Percentiles rank a stretch among this genome's conserved stretches.
Evolutionary conservation across 2,113 vertebrate species (phyloP).

Genomic region (Oriolus oriolus): DNA sequence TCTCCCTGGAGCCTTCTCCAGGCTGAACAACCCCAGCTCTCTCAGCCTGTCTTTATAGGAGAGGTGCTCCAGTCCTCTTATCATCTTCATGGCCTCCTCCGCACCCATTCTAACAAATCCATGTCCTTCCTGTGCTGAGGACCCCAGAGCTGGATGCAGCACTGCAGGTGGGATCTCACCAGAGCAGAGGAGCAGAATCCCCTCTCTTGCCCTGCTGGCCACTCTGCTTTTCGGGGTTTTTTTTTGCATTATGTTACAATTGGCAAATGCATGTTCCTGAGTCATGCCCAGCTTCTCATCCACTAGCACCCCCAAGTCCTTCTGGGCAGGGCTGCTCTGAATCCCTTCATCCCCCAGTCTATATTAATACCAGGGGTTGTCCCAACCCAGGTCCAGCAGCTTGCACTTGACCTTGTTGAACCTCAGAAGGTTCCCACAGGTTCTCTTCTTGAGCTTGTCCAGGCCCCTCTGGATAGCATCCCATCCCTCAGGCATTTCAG

Average conservation of each 20-base stretch:
- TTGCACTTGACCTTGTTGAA: not conserved
- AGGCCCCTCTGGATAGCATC: not conserved
- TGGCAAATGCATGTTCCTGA: not conserved
- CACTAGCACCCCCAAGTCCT: not conserved
- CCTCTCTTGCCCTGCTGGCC: no score
- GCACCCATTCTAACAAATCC: no score
- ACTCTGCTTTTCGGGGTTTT: not conserved
- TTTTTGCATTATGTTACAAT: not conserved
- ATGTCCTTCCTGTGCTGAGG: not conserved
- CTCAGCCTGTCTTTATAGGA: not conserved
- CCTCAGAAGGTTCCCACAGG: fast-evolving
- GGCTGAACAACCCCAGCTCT: not conserved
- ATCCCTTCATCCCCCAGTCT: not conserved
- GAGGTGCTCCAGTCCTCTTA: not conserved
- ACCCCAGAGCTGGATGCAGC: not conserved
- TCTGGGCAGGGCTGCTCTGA: not conserved
- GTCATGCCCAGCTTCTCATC: not conserved
- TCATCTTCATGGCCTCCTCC: not conserved
- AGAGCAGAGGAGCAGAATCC: not conserved
- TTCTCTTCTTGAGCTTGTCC: not conserved
- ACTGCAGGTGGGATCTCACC: not conserved
- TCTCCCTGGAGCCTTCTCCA: not conserved
- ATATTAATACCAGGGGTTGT: no score
- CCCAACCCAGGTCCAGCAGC: not conserved
- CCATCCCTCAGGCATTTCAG: not conserved